phyloP scores from a whole-genome alignment of 2,113 vertebrate species.

The Conger conger region DNA sequence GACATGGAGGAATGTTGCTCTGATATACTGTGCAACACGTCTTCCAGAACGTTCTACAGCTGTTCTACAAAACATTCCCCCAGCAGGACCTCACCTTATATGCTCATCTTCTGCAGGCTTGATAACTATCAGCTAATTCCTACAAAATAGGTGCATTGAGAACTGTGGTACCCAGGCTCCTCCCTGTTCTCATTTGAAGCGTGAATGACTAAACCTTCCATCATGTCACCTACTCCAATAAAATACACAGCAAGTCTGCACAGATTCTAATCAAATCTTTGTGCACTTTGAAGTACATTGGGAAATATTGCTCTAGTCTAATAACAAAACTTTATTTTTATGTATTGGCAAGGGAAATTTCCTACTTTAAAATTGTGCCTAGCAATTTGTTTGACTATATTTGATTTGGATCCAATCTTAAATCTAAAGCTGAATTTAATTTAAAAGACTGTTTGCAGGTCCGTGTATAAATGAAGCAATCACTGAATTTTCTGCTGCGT shows the following conservation, averaged over 20 bases:
- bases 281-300: background rate
- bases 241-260: background rate
- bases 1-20: background rate
- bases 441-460: background rate
- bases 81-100: too few species aligned
- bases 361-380: background rate
- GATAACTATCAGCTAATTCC: slow-evolving; percentile 36
- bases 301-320: background rate
- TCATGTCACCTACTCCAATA: background rate
- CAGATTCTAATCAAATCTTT: background rate
- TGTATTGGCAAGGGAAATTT: background rate
- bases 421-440: background rate
- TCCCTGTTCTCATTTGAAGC: too few species aligned
- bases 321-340: background rate
- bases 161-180: slow-evolving; percentile 1
- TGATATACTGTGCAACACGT: background rate
- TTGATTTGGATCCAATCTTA: background rate
- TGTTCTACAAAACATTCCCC: too few species aligned
- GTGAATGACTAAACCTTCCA: background rate
- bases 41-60: slow-evolving; percentile 18
- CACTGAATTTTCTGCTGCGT: background rate
- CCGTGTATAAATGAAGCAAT: background rate
- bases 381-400: background rate
- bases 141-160: slow-evolving; percentile 45
- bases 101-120: slow-evolving; percentile 64